Conservation (phyloP, 2,888 invertebrate species). For the Desoria tigrina region DNA sequence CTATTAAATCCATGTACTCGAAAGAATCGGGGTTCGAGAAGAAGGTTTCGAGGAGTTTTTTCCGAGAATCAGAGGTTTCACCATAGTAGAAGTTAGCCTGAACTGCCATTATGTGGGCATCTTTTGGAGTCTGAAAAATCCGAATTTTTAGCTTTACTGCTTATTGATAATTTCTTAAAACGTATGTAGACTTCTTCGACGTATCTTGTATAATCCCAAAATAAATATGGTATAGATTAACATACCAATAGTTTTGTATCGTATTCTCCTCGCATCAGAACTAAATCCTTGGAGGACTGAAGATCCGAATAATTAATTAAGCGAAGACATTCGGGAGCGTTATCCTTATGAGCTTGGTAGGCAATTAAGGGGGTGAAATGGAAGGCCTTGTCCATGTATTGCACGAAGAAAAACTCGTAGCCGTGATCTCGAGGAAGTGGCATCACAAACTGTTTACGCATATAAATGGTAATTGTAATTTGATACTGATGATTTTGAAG, state of each 20-base stretch:
- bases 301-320: conserved; percentile 78
- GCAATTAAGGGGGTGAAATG: conserved; percentile 83
- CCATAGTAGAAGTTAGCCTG: conserved; percentile 82
- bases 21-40: conserved; percentile 72
- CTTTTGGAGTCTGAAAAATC: conserved; percentile 63
- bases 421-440: conserved; percentile 79
- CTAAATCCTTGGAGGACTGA: conserved; percentile 68
- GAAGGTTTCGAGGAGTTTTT: conserved; percentile 68
- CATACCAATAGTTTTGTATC: conserved; percentile 70
- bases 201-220: not conserved
- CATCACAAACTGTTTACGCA: conserved; percentile 65
- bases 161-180: too few species aligned
- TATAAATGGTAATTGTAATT: too few species aligned
- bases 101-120: conserved; percentile 83
- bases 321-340: conserved; percentile 83
- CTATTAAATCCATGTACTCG: conserved; percentile 78
- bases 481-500: too few species aligned
- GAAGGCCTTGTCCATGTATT: conserved; percentile 70
- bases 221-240: not conserved
- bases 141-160: not conserved
- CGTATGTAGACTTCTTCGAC: not conserved
- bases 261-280: conserved; percentile 83
- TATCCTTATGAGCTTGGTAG: conserved; percentile 83
- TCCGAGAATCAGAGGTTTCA: conserved; percentile 66
- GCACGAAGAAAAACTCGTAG: conserved; percentile 81